Evolutionary conservation across 2,888 invertebrate genomes (phyloP), one percentile per base, ranked within the genome.

Genomic region (Tetragonisca angustula): DNA sequence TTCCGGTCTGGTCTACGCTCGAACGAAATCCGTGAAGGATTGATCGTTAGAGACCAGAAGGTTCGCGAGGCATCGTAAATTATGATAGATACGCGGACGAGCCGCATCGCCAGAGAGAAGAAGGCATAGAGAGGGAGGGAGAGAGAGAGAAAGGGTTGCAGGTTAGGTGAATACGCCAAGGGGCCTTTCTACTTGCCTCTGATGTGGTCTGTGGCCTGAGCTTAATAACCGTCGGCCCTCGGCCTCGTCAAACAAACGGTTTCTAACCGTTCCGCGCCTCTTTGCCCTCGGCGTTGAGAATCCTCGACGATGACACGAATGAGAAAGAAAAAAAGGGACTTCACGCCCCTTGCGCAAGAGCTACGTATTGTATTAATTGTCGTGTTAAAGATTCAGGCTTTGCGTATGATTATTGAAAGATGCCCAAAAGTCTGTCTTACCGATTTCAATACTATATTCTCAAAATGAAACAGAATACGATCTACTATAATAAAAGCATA

Each of bases 171-270:
- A 93, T 91, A 92, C 92, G 91, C 91, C 91, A 89, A 90, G 91
- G 91, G 91, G 87, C 76, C 90, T 89, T 89, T 89, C 90, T 79
- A 86, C 91, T 90, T 90, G 90, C 91, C 92, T 94, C 92, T 94
- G 94, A 94, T 94, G 94, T 94, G 93, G 94, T 94, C 92, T 93
- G 92, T 90, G 93, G 94, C 90, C 87, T 91, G 89, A 90, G 93
- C 92, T 93, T 94, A 94, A 94, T 94, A 94, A 94, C 92, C 91
- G 91, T 92, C 89, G 91, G 91, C 92, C 91, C 91, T 93, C 91
- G 91, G 93, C 93, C 92, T 93, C 90, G 91, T 93, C 94, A 93
- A 93, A 94, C 94, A 93, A 94, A 91, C 91, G 92, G 92, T 90
- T 90, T 81, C 91, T 92, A 91, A 89, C 90, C 91, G 90, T 90